phyloP scores from a whole-genome alignment of 2,113 vertebrate genomes.

The Hydropotes inermis region DNA sequence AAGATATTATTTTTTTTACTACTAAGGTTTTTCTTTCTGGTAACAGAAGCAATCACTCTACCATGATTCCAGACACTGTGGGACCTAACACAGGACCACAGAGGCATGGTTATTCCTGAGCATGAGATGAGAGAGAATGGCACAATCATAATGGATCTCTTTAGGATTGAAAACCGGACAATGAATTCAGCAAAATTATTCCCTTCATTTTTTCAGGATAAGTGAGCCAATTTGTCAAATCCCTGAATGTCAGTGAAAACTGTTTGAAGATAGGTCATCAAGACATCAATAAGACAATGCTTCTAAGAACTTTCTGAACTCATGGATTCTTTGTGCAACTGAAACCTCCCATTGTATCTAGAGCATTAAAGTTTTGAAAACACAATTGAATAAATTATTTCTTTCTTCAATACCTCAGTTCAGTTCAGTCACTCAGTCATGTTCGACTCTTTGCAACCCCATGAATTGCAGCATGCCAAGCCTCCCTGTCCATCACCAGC shows the following conservation, averaged over 20 bases:
- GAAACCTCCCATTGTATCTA: not conserved
- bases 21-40: not conserved
- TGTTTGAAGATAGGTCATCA: not conserved
- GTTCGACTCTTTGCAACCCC: too few species aligned
- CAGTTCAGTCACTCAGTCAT: too few species aligned
- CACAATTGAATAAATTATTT: not conserved
- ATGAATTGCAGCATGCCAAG: too few species aligned
- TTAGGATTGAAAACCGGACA: not conserved
- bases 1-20: not conserved
- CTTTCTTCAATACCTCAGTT: not conserved
- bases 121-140: not conserved
- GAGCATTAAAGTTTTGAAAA: slow-evolving; percentile 4
- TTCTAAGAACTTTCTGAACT: not conserved
- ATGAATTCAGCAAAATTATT: not conserved
- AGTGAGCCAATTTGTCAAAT: not conserved
- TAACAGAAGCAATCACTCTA: not conserved
- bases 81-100: not conserved
- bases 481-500: too few species aligned
- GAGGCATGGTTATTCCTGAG: not conserved
- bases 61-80: not conserved
- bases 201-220: not conserved
- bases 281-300: not conserved
- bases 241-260: not conserved
- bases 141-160: not conserved
- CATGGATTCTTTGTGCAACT: not conserved